Evolutionary conservation across 2,888 invertebrate genomes (phyloP).

Genomic region (Steinernema carpocapsae): DNA sequence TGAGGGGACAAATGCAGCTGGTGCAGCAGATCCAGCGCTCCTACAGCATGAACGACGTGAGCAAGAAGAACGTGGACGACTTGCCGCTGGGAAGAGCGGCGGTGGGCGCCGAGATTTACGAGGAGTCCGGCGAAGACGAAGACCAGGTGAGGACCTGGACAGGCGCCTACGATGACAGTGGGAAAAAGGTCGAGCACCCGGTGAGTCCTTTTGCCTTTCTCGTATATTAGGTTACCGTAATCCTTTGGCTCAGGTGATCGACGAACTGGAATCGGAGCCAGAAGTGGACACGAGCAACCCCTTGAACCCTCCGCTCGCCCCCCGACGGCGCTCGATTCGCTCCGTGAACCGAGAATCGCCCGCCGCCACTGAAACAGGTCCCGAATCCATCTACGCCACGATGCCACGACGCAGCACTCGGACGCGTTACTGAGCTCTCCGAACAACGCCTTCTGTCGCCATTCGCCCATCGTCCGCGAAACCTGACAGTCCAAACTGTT

Average conservation of each 20-base stretch:
- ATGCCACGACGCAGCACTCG: conserved; percentile 48
- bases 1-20: conserved; percentile 66
- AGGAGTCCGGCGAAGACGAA: conserved; percentile 40
- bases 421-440: conserved; percentile 28
- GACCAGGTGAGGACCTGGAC: conserved; percentile 31
- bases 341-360: neutral
- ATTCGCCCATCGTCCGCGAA: neutral
- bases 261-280: conserved; percentile 17
- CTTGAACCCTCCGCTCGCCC: neutral
- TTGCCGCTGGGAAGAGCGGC: conserved; percentile 35
- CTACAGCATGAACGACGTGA: conserved; percentile 59
- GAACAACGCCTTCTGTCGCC: conserved; percentile 16
- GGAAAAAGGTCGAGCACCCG: conserved; percentile 21
- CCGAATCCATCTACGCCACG: conserved; percentile 42
- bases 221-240: no score
- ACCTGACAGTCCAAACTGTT: neutral
- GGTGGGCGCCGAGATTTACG: conserved; percentile 46
- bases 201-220: conserved; percentile 1
- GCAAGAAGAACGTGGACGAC: conserved; percentile 39
- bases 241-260: conserved; percentile 21
- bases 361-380: neutral
- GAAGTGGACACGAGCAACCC: conserved; percentile 1
- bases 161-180: conserved; percentile 26
- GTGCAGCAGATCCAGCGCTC: conserved; percentile 53
- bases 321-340: conserved; percentile 3